These are phyloP conservation scores for Sitta carolinensis DNA, from an alignment of 2,797 vertebrate species.

Conservation along the genomic window DNA sequence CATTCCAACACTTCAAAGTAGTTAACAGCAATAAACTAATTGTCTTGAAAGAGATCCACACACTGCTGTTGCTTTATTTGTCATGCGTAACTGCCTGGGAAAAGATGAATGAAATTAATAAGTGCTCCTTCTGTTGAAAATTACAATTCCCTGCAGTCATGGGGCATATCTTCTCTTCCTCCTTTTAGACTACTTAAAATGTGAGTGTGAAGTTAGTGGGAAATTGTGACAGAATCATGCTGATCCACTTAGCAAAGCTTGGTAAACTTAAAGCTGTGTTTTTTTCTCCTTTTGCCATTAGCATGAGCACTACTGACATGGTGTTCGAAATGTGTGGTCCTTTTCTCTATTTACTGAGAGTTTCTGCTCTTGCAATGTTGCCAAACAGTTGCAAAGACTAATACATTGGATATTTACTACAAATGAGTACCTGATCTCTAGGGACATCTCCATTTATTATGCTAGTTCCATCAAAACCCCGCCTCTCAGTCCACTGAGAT, in stretches of 20 bases:
- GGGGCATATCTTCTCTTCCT: background rate
- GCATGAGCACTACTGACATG: accelerated
- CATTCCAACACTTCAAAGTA: background rate
- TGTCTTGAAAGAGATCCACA: background rate
- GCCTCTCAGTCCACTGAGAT: background rate
- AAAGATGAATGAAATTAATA: background rate
- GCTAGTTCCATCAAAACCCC: background rate
- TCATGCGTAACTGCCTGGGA: background rate
- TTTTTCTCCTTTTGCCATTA: background rate
- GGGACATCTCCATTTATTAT: background rate
- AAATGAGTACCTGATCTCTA: background rate
- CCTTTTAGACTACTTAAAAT: background rate
- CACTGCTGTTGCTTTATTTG: background rate
- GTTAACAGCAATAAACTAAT: background rate
- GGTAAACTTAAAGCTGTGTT: background rate
- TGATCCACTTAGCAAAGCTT: background rate
- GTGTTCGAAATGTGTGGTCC: background rate
- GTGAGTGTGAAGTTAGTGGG: background rate
- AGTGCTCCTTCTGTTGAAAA: background rate
- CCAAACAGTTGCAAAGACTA: background rate
- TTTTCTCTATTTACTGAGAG: background rate
- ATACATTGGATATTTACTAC: background rate
- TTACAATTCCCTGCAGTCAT: background rate
- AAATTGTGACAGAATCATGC: background rate
- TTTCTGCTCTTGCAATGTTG: background rate